phyloP scores from a whole-genome alignment of 53 echinoderm and acorn worm species.

The Crossaster papposus region DNA sequence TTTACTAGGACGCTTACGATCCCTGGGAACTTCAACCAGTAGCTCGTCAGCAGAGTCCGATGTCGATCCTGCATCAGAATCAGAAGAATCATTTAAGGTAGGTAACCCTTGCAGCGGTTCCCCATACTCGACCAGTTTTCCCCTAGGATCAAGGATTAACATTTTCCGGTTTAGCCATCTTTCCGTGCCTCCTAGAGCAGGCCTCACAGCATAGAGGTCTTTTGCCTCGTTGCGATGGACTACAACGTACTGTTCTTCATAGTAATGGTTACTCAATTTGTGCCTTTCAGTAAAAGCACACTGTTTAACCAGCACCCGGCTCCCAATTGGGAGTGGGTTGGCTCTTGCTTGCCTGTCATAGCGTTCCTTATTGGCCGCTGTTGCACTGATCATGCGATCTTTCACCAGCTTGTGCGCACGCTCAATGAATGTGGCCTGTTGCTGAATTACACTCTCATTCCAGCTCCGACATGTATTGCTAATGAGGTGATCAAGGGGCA shows the following conservation, averaged over 20 bases:
- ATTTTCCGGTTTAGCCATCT: conserved; percentile 33
- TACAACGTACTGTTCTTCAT: conserved; percentile 21
- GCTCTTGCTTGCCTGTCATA: conserved; percentile 13
- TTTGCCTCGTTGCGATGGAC: conserved; percentile 9
- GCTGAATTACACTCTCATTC: conserved; percentile 1
- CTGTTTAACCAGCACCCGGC: conserved; percentile 23
- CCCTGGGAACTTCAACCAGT: neutral
- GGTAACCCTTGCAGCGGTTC: neutral
- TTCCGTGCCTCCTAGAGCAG: conserved; percentile 43
- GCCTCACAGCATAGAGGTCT: conserved; percentile 37
- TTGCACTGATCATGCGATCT: conserved; percentile 36
- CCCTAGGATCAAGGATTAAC: conserved; percentile 36
- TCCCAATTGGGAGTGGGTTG: conserved; percentile 38
- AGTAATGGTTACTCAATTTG: conserved; percentile 21
- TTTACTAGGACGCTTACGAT: neutral
- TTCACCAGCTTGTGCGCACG: conserved; percentile 38
- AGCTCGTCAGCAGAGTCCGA: conserved; percentile 8
- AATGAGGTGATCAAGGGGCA: conserved; percentile 23
- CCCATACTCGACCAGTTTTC: neutral
- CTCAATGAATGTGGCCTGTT: conserved; percentile 23
- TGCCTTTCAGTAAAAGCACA: conserved; percentile 30
- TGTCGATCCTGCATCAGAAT: conserved; percentile 21
- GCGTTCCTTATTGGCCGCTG: neutral
- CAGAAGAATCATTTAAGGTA: conserved; percentile 13
- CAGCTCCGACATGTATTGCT: conserved; percentile 17